Base-by-base conservation (phyloP, 2,113 vertebrate genomes). In the Alosa alosa region DNA sequence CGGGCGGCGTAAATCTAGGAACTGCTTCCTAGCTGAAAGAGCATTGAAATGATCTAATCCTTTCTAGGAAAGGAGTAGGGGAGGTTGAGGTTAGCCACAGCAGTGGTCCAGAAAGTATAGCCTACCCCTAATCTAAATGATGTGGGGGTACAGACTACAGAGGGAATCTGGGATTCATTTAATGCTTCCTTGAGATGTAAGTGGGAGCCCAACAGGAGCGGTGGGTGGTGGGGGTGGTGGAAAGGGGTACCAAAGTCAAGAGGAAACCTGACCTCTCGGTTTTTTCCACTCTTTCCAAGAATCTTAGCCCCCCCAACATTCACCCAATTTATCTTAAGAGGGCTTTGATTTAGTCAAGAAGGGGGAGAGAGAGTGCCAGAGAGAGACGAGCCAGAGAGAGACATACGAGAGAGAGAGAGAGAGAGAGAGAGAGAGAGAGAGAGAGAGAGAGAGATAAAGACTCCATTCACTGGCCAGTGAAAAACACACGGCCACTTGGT, bases 241-340 rank as follows among this genome's bases (percentile, higher is more conserved):
- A 39, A 1, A 60, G 55, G 55, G 55, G 20, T 22, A 0, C 18
- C 55, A 20, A 60, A 60, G 18, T 60, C 68, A 78, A 86, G 81
- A 92, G 89, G 94, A 94, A 94, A 94, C 91, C 90, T 83, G 88
- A 93, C 93, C 93, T 91, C 75, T 49, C 81, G 82, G 72, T 11
- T 82, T 86, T 86, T 87, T 92, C 89, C 90, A 86, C 86, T 90
- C 90, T 89, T 87, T 88, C 88, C 4, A 64, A 90, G 87, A 92
- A 92, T 92, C 91, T 84, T 0, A 85, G 87, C 90, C 31, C 88
- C 90, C 88, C 87, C 55, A 90, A 86, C 90, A 89, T 91, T 90
- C 90, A 83, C 89, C 85, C 87, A 87, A 91, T 91, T 93, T 90
- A 91, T 93, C 90, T 86, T 82, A 68, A 55, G 64, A 82, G 85